A percentile compares a stretch with the other conserved stretches of the same genome.
phyloP scores from a whole-genome alignment of 2,113 vertebrate species.

The Salvelinus namaycush region DNA sequence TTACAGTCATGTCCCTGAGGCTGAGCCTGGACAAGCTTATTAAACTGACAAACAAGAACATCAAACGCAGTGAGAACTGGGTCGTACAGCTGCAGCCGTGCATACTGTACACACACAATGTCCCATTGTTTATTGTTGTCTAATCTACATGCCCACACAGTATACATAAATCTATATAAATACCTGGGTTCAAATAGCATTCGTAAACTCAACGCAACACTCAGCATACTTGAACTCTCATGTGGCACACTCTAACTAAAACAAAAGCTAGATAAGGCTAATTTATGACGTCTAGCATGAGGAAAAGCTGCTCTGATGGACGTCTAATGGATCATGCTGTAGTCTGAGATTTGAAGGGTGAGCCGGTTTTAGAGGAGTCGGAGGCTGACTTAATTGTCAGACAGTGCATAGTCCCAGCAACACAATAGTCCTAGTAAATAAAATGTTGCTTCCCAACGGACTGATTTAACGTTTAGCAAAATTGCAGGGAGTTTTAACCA shows the following conservation, averaged over 20 bases:
- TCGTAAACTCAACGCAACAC: not conserved
- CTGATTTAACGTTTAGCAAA: slow-evolving; percentile 3
- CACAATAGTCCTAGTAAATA: not conserved
- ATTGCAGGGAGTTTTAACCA: not conserved
- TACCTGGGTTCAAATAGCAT: too few relatives aligned
- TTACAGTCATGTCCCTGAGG: too few relatives aligned
- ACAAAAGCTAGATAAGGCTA: not conserved
- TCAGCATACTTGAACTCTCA: not conserved
- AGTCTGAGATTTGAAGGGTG: not conserved
- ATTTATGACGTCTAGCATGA: not conserved
- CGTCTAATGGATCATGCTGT: not conserved
- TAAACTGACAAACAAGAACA: too few relatives aligned
- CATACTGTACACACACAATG: too few relatives aligned
- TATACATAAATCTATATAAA: too few relatives aligned
- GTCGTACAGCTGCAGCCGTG: not conserved
- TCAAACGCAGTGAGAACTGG: not conserved
- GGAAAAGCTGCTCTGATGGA: not conserved
- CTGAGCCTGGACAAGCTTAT: too few relatives aligned
- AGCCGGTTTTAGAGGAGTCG: not conserved
- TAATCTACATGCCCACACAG: not conserved
- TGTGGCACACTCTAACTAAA: not conserved
- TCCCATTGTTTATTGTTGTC: not conserved
- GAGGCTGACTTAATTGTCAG: slow-evolving; percentile 2
- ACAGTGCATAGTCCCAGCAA: not conserved
- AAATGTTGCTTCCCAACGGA: not conserved